Evolutionary conservation across 2,113 vertebrate genomes (phyloP), one percentile per base, ranked within the genome.

Genomic region (Lagopus muta): DNA sequence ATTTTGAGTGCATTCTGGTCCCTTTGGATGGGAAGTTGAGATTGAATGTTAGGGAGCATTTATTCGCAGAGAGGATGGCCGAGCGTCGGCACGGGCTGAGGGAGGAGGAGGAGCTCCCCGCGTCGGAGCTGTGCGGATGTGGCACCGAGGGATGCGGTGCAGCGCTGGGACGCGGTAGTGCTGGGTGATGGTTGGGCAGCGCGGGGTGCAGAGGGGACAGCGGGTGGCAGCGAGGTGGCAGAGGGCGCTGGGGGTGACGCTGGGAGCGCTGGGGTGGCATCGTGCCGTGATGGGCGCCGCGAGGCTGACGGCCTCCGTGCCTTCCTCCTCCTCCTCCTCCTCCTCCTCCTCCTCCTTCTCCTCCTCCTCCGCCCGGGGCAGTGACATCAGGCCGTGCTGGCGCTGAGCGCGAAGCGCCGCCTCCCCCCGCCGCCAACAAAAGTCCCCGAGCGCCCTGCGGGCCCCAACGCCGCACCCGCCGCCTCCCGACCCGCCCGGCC

Each of bases 351-450:
- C 54, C 52, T 55, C 27, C 52, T 55, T 16, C 54, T 55, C 54
- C 52, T 54, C 27, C 52, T 54, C 52, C 50, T 54, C 50, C 50
- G 50, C 50, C 50, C 50, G 50, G 25, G 50, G 50, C 34, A 22
- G 72, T 89, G 86, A 86, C 93, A 89, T 94, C 89, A 89, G 66
- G 2, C 17, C 71, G 16, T 47, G 79, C 40, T 6, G 42, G 21
- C 10, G 8, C 77, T 6, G 71, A 36, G 48, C 36, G 4, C 67
- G 28, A 20, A 19, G 45, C 48, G 64, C 84, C 77, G 19, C 77
- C 93, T 76, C 77, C 86, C 6, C 65, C 82, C 24, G 27, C 27
- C 82, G 16, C 73, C 50, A 10, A 83, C 93, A 94, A 94, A 94
- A 94, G 40, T 61, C 79, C 40, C 69, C 73, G 30, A 38, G 78